phyloP scores from a whole-genome alignment of 2,797 vertebrate genomes.

The Alectoris magna region DNA sequence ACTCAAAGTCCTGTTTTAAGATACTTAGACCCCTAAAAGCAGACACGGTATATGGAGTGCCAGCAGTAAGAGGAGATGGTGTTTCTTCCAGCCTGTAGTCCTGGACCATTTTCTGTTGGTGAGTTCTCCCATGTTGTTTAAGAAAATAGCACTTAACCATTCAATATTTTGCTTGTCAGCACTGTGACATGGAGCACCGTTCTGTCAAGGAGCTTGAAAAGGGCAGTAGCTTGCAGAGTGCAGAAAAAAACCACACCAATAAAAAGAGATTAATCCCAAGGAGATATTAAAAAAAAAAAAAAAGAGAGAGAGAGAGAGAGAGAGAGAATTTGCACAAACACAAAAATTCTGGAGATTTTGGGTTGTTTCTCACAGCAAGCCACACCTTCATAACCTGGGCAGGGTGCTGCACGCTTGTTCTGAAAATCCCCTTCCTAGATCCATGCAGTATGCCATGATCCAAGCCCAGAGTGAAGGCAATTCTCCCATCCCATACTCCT shows the following conservation, averaged over 20 bases:
- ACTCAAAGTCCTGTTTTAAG: neutral
- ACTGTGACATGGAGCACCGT: neutral
- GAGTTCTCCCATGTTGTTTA: neutral
- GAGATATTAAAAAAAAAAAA: neutral
- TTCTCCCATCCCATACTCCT: neutral
- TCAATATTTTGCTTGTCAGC: neutral
- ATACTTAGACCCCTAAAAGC: neutral
- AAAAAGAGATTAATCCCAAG: neutral
- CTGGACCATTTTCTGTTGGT: neutral
- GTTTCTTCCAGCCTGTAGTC: neutral
- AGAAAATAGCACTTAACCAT: slow-evolving; percentile 33
- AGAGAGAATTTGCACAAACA: neutral
- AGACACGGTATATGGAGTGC: neutral
- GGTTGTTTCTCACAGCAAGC: neutral
- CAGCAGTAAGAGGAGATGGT: neutral
- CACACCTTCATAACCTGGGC: neutral
- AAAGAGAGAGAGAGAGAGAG: neutral
- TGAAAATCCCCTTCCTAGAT: neutral
- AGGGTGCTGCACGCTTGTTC: neutral
- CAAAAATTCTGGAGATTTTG: neutral
- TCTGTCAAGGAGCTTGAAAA: slow-evolving; percentile 61
- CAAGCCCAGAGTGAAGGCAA: neutral
- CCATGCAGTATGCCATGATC: neutral
- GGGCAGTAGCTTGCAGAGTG: slow-evolving; percentile 12
- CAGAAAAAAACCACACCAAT: fast-evolving